Percentiles rank a stretch among this genome's conserved stretches.
These are phyloP conservation scores for Numenius arquata DNA, from an alignment of 2,113 vertebrate species.

Conservation along the genomic window DNA sequence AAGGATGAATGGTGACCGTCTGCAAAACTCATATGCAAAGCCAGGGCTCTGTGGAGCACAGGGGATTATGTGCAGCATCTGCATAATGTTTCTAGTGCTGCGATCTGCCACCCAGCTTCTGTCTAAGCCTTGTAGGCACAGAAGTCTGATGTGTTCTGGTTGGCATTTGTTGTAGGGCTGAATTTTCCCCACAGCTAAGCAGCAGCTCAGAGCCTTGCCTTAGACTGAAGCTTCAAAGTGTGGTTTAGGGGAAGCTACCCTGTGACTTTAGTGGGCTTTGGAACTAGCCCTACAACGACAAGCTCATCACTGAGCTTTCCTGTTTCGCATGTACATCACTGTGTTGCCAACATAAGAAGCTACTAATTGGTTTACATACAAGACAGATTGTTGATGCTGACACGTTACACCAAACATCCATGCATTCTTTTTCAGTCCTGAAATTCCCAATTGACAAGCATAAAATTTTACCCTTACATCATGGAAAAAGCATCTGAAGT, in stretches of 20 bases:
- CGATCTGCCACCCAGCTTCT: background rate
- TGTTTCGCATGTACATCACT: background rate
- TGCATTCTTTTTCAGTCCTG: conserved; percentile 41
- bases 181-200: background rate
- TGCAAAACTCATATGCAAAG: background rate
- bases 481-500: conserved; percentile 1
- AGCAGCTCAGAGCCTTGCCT: background rate
- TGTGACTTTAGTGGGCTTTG: background rate
- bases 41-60: background rate
- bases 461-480: conserved; percentile 19
- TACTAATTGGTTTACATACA: background rate
- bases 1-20: background rate
- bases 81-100: background rate
- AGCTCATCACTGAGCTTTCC: background rate
- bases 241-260: background rate
- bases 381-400: conserved; percentile 32
- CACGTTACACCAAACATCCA: background rate
- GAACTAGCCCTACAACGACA: background rate
- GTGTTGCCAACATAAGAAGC: background rate
- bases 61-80: background rate
- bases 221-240: background rate
- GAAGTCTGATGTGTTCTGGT: background rate
- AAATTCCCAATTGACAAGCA: conserved; percentile 22
- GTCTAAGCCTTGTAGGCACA: background rate
- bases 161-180: background rate